A percentile compares a stretch with the other conserved stretches of the same genome.
Conservation (phyloP, 2,888 invertebrate species). For the Cheilosia vernalis region DNA sequence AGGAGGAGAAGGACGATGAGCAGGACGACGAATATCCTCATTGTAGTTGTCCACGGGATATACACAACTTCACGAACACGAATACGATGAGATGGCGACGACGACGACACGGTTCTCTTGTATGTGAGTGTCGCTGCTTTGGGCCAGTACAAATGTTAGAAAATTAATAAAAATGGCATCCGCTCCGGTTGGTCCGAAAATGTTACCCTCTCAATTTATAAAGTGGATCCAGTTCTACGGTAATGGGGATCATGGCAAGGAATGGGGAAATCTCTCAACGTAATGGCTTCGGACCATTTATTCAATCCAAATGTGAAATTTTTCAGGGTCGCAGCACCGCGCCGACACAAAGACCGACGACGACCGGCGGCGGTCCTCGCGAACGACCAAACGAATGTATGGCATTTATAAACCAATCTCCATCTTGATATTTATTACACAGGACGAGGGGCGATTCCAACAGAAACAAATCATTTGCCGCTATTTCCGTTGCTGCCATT, state of each 20-base stretch:
- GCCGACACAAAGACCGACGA: constrained; percentile 10
- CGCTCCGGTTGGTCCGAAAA: constrained; percentile 71
- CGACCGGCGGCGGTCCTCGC: constrained; percentile 44
- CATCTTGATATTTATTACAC: constrained; percentile 75
- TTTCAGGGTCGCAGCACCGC: constrained; percentile 45
- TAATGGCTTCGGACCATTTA: constrained; percentile 76
- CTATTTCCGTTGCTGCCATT: constrained; percentile 64
- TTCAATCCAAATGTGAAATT: constrained; percentile 70
- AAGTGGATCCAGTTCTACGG: constrained; percentile 39
- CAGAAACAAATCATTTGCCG: constrained; percentile 73
- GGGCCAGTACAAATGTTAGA: constrained; percentile 74
- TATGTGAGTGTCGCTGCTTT: constrained; percentile 6
- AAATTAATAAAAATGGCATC: constrained; percentile 76
- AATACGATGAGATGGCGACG: not conserved
- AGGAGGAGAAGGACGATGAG: constrained; percentile 8
- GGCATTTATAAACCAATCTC: constrained; percentile 75
- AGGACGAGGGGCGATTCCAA: constrained; percentile 58
- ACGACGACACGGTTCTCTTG: not conserved
- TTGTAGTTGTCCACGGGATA: constrained; percentile 28
- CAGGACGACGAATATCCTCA: constrained; percentile 15
- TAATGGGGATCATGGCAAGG: not conserved
- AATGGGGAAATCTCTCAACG: constrained; percentile 71
- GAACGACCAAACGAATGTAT: constrained; percentile 60
- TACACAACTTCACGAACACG: constrained; percentile 28
- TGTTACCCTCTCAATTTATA: constrained; percentile 74